Evolutionary conservation across 2,113 vertebrate species (phyloP).

Genomic region (Hippopotamus amphibius): DNA sequence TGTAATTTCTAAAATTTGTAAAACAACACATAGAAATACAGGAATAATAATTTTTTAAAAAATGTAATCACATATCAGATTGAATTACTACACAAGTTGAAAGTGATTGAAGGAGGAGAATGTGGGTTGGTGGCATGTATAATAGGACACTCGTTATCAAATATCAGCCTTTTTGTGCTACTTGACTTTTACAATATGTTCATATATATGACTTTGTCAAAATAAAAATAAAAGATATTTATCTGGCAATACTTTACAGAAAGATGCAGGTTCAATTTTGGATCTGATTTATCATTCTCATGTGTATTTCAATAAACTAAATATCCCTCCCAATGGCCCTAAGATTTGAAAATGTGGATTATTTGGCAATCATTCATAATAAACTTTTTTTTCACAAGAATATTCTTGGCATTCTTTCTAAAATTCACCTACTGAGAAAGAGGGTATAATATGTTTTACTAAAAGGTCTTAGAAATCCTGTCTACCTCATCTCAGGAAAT

Average conservation of each 20-base stretch:
- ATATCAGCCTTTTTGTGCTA: not conserved
- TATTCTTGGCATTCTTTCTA: conserved; percentile 3
- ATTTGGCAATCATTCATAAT: not conserved
- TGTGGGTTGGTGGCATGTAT: not conserved
- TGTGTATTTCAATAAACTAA: not conserved
- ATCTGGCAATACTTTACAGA: not conserved
- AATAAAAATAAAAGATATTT: conserved; percentile 26
- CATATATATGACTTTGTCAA: not conserved
- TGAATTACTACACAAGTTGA: not conserved
- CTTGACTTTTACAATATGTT: conserved; percentile 18
- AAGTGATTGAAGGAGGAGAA: not conserved
- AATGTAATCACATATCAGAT: not conserved
- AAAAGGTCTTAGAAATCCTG: not conserved
- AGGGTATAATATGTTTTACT: not conserved
- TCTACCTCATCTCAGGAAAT: not conserved
- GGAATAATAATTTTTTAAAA: not conserved
- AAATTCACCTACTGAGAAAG: not conserved
- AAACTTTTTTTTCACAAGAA: conserved; percentile 11
- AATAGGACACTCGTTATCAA: not conserved
- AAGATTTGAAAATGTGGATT: not conserved
- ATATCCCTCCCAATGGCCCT: not conserved
- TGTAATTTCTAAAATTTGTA: not conserved
- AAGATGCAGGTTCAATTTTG: not conserved
- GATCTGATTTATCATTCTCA: not conserved
- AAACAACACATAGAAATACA: not conserved